A percentile compares a stretch with the other conserved stretches of the same genome.
These are phyloP conservation scores for Hedychridium roseum DNA, from an alignment of 2,888 invertebrate genomes.

Conservation along the genomic window DNA sequence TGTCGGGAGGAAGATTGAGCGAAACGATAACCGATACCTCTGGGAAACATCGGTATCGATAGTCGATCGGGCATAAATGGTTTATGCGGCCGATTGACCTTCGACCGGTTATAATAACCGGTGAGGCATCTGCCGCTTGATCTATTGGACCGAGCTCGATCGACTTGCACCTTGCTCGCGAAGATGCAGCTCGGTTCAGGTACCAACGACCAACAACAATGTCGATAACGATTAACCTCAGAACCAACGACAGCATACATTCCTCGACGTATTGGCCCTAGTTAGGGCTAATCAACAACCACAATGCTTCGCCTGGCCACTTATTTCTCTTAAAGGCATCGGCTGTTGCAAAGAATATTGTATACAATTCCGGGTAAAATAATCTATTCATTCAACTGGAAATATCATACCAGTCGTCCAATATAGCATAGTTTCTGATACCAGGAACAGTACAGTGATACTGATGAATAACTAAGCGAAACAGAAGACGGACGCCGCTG, in stretches of 20 bases:
- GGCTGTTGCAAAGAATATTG: too few species aligned
- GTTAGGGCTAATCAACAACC: too few species aligned
- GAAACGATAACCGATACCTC: conserved; percentile 54
- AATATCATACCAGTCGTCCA: too few species aligned
- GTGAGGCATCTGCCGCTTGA: conserved; percentile 57
- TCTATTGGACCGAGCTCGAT: conserved; percentile 57
- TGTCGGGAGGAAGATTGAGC: conserved; percentile 51
- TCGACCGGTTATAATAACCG: conserved; percentile 60
- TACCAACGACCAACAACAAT: conserved; percentile 6
- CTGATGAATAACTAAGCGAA: too few species aligned
- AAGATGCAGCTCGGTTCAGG: conserved; percentile 29
- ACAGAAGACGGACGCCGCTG: too few species aligned
- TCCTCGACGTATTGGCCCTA: too few species aligned
- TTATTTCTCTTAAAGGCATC: too few species aligned
- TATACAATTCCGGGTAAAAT: too few species aligned
- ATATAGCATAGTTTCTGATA: too few species aligned
- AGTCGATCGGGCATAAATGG: conserved; percentile 60
- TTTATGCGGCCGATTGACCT: conserved; percentile 62
- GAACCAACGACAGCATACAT: not conserved
- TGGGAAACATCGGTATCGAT: conserved; percentile 63
- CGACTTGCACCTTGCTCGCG: conserved; percentile 54
- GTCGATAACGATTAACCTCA: not conserved
- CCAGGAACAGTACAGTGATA: too few species aligned
- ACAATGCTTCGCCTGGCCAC: too few species aligned
- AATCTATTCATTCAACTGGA: too few species aligned